Evolutionary conservation across 2,797 vertebrate genomes (phyloP).

Genomic region (Cirrhinus mrigala): DNA sequence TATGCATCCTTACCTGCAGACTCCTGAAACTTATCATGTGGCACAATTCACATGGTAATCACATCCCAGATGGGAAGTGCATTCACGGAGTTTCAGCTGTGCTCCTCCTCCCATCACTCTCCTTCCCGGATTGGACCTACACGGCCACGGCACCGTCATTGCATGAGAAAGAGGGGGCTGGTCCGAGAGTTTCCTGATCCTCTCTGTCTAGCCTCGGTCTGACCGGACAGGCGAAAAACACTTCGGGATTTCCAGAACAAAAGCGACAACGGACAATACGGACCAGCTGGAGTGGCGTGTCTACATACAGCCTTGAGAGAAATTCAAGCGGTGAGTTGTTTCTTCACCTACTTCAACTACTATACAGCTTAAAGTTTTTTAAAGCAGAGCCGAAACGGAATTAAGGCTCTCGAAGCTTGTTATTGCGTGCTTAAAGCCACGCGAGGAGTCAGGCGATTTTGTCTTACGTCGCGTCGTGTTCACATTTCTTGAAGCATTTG

Average conservation of each 20-base stretch:
- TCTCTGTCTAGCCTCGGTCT: slow-evolving; percentile 81
- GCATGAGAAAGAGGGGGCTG: slow-evolving; percentile 74
- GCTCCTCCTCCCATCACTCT: slow-evolving; percentile 71
- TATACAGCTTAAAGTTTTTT: slow-evolving; percentile 9
- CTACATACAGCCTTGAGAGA: slow-evolving; percentile 49
- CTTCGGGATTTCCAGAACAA: slow-evolving; percentile 82
- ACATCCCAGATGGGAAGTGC: slow-evolving; percentile 25
- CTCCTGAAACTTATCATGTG: background rate
- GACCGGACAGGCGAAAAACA: slow-evolving; percentile 80
- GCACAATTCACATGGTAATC: slow-evolving; percentile 35
- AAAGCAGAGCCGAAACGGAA: background rate
- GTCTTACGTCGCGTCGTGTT: slow-evolving; percentile 64
- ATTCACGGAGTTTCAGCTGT: slow-evolving; percentile 62
- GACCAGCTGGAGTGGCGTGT: slow-evolving; percentile 64
- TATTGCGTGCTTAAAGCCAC: slow-evolving; percentile 64
- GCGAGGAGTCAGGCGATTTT: slow-evolving; percentile 75
- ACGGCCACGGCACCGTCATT: slow-evolving; percentile 76
- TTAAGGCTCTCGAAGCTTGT: background rate
- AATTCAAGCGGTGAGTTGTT: slow-evolving; percentile 48
- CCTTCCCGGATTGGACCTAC: slow-evolving; percentile 68
- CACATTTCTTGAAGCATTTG: background rate
- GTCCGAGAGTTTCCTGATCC: slow-evolving; percentile 77
- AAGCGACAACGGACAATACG: slow-evolving; percentile 76
- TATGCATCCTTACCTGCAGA: slow-evolving; percentile 18
- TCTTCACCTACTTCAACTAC: background rate